Evolutionary conservation across 2,888 invertebrate species (phyloP), one percentile per base, ranked within the genome.

Genomic region (Hypselothyrea guttata): DNA sequence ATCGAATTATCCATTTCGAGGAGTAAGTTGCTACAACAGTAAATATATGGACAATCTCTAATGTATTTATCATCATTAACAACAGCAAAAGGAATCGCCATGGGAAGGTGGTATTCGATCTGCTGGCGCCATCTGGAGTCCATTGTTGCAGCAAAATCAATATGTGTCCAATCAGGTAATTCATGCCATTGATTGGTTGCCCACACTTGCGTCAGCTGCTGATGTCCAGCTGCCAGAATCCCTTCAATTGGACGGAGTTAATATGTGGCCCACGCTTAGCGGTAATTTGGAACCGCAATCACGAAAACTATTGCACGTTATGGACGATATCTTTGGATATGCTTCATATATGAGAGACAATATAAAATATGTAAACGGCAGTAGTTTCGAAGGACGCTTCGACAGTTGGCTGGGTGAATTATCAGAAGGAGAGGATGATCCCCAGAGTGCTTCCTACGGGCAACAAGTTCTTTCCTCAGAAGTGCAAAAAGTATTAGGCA

Each of bases 51-150:
- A 1, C 5, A 22, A 8, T n/a, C 9, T 13, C 4, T 11, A n/a
- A 9, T n/a, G 1, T 13, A 15, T 27, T 22, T 2, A 1, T 38
- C 13, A 7, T 11, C 13, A 9, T 28, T 11, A 16, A 2, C 9
- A 22, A 9, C 66, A 93, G 93, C 91, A 93, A 89, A 98, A 98
- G 89, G 91, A 93, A 75, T 94, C 95, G 0, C 91, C 96, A 0
- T 96, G 94, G 93, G 97, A 98, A 90, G 98, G 98, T 4, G 97
- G 93, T 0, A 92, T 97, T 0, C 91, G 96, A 53, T 95, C 94
- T 0, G 93, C 93, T 0, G 95, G 94, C 0, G 93, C 95, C 35
- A 90, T 97, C 33, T 96, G 95, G 93, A 94, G 94, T 84, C 94
- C 95, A 0, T 62, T 91, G 34, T 84, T 93, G 27, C 86, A 86